Conservation (phyloP, 2,888 invertebrate genomes). For the Emmelina monodactyla region DNA sequence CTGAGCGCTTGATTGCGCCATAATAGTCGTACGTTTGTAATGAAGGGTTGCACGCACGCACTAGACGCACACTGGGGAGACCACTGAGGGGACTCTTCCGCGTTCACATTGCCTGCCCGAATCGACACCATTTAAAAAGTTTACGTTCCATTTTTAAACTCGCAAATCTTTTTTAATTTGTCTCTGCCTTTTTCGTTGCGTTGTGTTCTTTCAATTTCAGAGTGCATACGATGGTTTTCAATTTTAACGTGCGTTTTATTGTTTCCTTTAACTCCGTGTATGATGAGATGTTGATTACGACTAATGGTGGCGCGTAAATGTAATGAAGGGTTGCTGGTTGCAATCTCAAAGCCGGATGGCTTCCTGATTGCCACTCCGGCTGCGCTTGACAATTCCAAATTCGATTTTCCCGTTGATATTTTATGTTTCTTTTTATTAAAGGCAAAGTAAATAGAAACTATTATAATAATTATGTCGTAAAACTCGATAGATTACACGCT, state of each 20-base stretch:
- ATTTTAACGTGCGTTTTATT: slow-evolving; percentile 39
- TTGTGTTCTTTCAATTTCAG: too few relatives aligned
- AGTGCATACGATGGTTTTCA: too few relatives aligned
- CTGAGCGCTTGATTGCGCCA: slow-evolving; percentile 56
- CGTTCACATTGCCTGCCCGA: slow-evolving; percentile 7
- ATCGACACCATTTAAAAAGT: slow-evolving; percentile 5
- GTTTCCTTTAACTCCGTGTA: slow-evolving; percentile 48
- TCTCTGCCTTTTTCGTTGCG: too few relatives aligned
- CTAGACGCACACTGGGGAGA: slow-evolving; percentile 25
- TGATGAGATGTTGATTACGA: slow-evolving; percentile 51
- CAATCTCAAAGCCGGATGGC: too few relatives aligned
- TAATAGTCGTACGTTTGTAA: slow-evolving; percentile 54
- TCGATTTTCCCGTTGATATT: too few relatives aligned
- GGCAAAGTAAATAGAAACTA: too few relatives aligned
- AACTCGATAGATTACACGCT: too few relatives aligned
- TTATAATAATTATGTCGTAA: too few relatives aligned
- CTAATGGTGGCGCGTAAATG: slow-evolving; percentile 53
- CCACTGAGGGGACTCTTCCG: slow-evolving; percentile 31
- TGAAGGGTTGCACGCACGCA: slow-evolving; percentile 58
- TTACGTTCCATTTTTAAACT: not conserved
- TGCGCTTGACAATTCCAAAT: too few relatives aligned
- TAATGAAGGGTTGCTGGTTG: slow-evolving; percentile 49
- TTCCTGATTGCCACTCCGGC: too few relatives aligned
- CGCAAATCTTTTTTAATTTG: not conserved
- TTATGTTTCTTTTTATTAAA: too few relatives aligned